Conservation (phyloP, 2,888 invertebrate species). For the Rhagonycha lutea region DNA sequence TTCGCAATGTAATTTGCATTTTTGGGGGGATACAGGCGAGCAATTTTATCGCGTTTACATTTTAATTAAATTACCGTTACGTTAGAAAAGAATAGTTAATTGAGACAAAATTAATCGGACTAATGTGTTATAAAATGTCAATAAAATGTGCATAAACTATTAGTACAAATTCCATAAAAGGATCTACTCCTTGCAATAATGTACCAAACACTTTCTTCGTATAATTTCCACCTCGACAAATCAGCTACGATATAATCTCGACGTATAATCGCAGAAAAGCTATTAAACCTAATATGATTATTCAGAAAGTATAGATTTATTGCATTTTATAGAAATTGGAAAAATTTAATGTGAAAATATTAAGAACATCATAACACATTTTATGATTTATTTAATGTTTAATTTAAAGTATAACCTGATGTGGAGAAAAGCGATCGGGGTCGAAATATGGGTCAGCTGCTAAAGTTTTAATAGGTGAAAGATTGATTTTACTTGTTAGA, state of each 20-base stretch:
- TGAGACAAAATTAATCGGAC: background rate
- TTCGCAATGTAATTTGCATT: background rate
- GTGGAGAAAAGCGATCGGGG: background rate
- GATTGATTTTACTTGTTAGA: background rate
- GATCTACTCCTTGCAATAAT: slow-evolving; percentile 20
- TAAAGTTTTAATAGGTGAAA: background rate
- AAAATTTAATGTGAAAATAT: background rate
- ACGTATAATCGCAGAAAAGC: background rate
- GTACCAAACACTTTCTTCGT: slow-evolving; percentile 24
- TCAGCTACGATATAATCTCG: background rate
- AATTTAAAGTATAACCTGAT: background rate
- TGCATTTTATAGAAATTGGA: background rate
- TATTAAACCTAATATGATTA: background rate
- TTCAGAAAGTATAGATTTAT: slow-evolving; percentile 1
- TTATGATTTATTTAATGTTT: background rate
- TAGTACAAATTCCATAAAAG: slow-evolving; percentile 10
- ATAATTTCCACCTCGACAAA: slow-evolving; percentile 28
- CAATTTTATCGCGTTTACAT: background rate
- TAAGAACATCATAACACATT: background rate
- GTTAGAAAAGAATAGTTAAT: background rate
- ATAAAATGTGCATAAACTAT: background rate
- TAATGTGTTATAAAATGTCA: background rate
- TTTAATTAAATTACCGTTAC: background rate
- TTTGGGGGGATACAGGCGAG: background rate
- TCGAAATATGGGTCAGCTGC: background rate